phyloP scores from a whole-genome alignment of 2,888 invertebrate species.

The Atethmia centrago region DNA sequence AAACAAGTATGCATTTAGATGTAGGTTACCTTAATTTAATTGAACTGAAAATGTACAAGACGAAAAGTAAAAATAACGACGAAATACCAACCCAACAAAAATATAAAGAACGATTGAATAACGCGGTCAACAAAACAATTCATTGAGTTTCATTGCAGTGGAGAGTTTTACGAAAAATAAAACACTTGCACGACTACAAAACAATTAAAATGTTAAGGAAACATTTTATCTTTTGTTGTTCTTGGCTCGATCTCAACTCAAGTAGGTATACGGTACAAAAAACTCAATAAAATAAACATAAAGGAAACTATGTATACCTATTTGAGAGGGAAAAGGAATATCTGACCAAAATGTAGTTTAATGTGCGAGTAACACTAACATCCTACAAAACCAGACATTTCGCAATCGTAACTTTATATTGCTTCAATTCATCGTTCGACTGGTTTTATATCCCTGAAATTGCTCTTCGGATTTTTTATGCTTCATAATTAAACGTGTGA shows the following conservation, averaged over 20 bases:
- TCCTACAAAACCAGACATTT: slow-evolving; percentile 62
- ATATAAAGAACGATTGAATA: slow-evolving; percentile 28
- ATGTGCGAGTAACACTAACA: slow-evolving; percentile 60
- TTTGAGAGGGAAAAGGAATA: slow-evolving; percentile 36
- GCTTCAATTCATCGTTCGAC: slow-evolving; percentile 60
- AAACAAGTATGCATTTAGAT: slow-evolving; percentile 12
- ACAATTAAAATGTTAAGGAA: slow-evolving; percentile 55
- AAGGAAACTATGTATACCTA: slow-evolving; percentile 26
- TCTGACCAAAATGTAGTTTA: slow-evolving; percentile 46
- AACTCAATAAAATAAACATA: slow-evolving; percentile 49
- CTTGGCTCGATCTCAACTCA: slow-evolving; percentile 58
- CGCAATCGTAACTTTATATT: slow-evolving; percentile 48
- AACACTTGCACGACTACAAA: slow-evolving; percentile 31
- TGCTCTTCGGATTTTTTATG: slow-evolving; percentile 61
- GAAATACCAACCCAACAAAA: slow-evolving; percentile 15
- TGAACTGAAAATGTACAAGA: neutral
- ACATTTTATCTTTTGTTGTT: slow-evolving; percentile 52
- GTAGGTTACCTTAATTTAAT: neutral
- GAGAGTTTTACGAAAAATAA: slow-evolving; percentile 42
- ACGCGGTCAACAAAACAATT: slow-evolving; percentile 41
- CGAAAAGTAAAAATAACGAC: slow-evolving; percentile 3
- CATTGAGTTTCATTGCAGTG: slow-evolving; percentile 41
- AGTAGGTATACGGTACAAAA: slow-evolving; percentile 49
- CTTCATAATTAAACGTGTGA: slow-evolving; percentile 30
- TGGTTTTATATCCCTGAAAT: slow-evolving; percentile 56